Evolutionary conservation across 2,888 invertebrate genomes (phyloP), one percentile per base, ranked within the genome.

Genomic region (Meteorus colon): DNA sequence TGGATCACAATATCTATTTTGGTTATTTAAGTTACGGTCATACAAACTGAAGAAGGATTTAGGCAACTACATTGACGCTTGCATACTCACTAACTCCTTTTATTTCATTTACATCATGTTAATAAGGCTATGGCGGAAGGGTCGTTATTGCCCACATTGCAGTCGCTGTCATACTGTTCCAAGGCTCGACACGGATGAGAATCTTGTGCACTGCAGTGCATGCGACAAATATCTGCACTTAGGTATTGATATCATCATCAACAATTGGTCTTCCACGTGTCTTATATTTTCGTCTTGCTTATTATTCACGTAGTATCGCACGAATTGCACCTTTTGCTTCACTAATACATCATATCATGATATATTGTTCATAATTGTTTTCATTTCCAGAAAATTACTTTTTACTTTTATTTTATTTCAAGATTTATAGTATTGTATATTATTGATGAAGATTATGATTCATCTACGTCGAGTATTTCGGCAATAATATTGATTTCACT

Each of bases 101-200:
- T 79, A 83, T 85, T 48, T 48, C 80, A 76, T 81, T 81, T 81
- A 76, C 81, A 77, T 82, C 80, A 79, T 84, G 48, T 86, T 63
- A 86, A 86, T 83, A 89, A 93, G 94, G 91, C 92, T 93, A 89
- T 93, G 93, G 91, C 92, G 93, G 91, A 93, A 93, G 91, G 94
- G 93, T 90, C 93, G 93, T 90, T 94, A 93, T 92, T 94, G 94
- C 91, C 93, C 93, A 87, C 92, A 93, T 89, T 94, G 94, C 91
- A 92, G 92, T 88, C 93, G 93, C 90, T 93, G 93, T 90, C 93
- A 93, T 92, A 92, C 92, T 91, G 92, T 92, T 87, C 92, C 91
- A 89, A 92, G 92, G 91, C 93, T 93, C 90, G 93, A 93, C 88
- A 92, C 93, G 92, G 93, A 93, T 82, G 85, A 86, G 82, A 89